Conservation (phyloP, 2,888 invertebrate genomes). For the Caenorhabditis japonica region DNA sequence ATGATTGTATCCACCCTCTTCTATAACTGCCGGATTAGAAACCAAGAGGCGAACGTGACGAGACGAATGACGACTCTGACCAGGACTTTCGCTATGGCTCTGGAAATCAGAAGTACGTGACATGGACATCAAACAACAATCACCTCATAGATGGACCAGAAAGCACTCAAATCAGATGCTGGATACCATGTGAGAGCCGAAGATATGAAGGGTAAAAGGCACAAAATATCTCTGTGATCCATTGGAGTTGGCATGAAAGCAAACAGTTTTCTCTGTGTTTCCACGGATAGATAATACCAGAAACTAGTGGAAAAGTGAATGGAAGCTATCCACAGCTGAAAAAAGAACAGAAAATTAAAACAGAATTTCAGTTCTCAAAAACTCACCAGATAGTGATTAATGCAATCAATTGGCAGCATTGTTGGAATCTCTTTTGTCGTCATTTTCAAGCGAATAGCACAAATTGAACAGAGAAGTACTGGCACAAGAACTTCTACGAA, state of each 20-base stretch:
- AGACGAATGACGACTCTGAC: slow-evolving; percentile 30
- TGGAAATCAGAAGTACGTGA: not conserved
- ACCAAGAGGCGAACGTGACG: slow-evolving; percentile 33
- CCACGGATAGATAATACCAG: slow-evolving; percentile 33
- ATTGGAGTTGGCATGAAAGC: slow-evolving; percentile 21
- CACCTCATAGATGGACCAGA: slow-evolving; percentile 35
- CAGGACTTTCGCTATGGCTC: slow-evolving; percentile 23
- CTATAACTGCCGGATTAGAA: slow-evolving; percentile 6
- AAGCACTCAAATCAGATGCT: slow-evolving; percentile 31
- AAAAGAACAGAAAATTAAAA: not conserved
- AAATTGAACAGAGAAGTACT: slow-evolving; percentile 8
- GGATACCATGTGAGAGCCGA: slow-evolving; percentile 42
- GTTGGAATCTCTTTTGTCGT: slow-evolving; percentile 15
- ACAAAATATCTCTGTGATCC: slow-evolving; percentile 26
- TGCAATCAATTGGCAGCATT: slow-evolving; percentile 11
- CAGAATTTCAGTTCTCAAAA: not conserved
- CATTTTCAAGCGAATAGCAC: slow-evolving; percentile 32
- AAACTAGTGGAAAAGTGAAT: slow-evolving; percentile 43
- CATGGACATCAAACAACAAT: not conserved
- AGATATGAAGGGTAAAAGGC: slow-evolving; percentile 32
- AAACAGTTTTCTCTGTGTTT: slow-evolving; percentile 23
- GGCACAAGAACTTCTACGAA: slow-evolving; percentile 41
- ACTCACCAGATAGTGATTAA: slow-evolving; percentile 34
- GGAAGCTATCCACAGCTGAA: slow-evolving; percentile 22
- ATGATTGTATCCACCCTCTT: slow-evolving; percentile 12